Conservation (phyloP, 2,888 invertebrate species). For the Anticlea derivata region DNA sequence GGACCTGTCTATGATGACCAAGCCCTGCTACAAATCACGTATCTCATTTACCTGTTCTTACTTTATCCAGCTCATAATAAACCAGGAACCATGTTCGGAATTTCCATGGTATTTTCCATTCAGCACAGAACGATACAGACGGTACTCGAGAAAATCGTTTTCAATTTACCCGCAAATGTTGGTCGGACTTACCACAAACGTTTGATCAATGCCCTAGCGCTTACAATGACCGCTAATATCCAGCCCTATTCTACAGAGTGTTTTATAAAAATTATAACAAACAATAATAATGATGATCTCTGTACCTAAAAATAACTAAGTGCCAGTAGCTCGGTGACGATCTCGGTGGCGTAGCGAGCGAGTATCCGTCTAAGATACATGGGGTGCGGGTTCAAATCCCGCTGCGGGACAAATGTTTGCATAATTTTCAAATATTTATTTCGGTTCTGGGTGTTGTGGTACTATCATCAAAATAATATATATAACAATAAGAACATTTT, state of each 20-base stretch:
- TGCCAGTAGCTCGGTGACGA: too few relatives aligned
- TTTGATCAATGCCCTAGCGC: constrained; percentile 34
- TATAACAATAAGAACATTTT: too few relatives aligned
- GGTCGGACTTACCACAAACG: constrained; percentile 25
- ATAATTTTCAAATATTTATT: too few relatives aligned
- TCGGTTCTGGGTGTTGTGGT: too few relatives aligned
- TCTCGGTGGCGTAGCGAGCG: too few relatives aligned
- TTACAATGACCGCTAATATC: constrained; percentile 29
- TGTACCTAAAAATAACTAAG: too few relatives aligned
- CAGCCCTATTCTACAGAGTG: background rate
- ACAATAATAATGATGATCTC: too few relatives aligned
- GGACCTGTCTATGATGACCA: background rate
- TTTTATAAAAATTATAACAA: too few relatives aligned
- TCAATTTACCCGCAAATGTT: constrained; percentile 33
- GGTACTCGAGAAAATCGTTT: constrained; percentile 35
- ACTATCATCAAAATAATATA: too few relatives aligned
- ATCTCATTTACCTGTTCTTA: background rate
- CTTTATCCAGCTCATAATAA: constrained; percentile 22
- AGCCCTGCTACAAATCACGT: background rate
- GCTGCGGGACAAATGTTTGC: too few relatives aligned
- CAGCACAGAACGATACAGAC: constrained; percentile 22
- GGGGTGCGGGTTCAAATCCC: too few relatives aligned
- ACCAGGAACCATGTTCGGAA: constrained; percentile 24
- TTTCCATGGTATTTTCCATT: constrained; percentile 25
- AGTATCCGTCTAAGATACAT: too few relatives aligned